phyloP scores from a whole-genome alignment of 2,888 invertebrate species.

The Ormyrus nitidulus region DNA sequence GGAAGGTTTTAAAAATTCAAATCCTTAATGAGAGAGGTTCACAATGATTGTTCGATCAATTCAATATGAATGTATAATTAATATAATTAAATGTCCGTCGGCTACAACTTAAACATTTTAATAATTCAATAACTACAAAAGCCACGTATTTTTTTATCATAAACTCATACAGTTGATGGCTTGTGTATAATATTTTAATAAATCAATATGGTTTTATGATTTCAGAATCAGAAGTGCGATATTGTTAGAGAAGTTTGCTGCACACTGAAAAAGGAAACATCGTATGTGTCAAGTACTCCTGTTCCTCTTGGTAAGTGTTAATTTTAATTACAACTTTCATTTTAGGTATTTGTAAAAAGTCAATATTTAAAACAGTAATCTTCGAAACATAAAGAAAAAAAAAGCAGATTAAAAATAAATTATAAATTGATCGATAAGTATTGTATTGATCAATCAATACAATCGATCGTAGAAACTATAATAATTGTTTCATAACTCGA shows the following conservation, averaged over 20 bases:
- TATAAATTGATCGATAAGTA: too few species aligned
- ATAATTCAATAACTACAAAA: too few species aligned
- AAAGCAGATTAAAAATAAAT: background rate
- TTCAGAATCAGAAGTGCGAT: conserved; percentile 66
- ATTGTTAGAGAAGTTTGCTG: conserved; percentile 65
- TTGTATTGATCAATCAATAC: too few species aligned
- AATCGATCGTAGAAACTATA: too few species aligned
- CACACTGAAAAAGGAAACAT: conserved; percentile 54
- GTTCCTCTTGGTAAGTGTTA: conserved; percentile 4
- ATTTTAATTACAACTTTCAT: background rate
- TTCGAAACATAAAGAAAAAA: conserved; percentile 13
- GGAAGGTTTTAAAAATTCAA: too few species aligned
- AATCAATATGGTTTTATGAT: conserved; percentile 44
- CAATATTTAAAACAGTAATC: background rate
- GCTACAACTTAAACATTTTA: too few species aligned
- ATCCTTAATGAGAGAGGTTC: background rate
- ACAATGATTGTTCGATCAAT: background rate
- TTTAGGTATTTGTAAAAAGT: background rate
- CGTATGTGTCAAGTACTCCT: background rate
- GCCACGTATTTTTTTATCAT: too few species aligned
- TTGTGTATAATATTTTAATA: background rate
- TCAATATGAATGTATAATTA: background rate
- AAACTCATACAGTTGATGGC: too few species aligned
- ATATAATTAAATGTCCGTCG: too few species aligned
- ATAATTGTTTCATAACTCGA: conserved; percentile 15